phyloP scores from a whole-genome alignment of 2,113 vertebrate genomes.

The Pitta sordida region DNA sequence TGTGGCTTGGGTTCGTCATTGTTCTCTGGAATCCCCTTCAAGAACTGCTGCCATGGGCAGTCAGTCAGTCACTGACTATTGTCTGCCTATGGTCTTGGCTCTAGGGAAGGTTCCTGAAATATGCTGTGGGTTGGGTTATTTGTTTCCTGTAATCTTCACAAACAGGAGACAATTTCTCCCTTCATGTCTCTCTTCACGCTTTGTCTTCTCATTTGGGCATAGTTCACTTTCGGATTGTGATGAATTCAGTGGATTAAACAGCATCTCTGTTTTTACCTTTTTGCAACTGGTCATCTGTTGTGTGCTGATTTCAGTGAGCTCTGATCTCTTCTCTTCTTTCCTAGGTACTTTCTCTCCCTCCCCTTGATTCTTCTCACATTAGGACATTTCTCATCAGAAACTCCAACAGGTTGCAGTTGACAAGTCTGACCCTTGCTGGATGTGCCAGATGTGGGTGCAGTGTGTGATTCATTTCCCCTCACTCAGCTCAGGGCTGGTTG shows the following conservation, averaged over 20 bases:
- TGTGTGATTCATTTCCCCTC: not conserved
- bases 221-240: not conserved
- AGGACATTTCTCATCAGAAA: not conserved
- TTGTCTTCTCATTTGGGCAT: not conserved
- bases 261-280: not conserved
- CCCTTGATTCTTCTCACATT: not conserved
- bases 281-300: not conserved
- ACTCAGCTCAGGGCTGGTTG: not conserved
- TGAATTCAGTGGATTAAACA: not conserved
- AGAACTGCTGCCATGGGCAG: not conserved
- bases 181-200: not conserved
- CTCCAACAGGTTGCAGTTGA: not conserved
- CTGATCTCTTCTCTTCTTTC: not conserved
- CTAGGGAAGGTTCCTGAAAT: not conserved
- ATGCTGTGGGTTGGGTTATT: not conserved
- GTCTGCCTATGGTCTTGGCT: not conserved
- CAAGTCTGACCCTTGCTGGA: not conserved
- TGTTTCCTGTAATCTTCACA: not conserved
- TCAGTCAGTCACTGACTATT: not conserved
- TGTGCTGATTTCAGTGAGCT: not conserved
- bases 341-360: not conserved
- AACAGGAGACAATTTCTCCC: not conserved
- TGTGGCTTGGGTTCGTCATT: not conserved
- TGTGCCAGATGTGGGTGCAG: not conserved
- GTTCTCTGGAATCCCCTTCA: not conserved